A percentile compares a stretch with the other conserved stretches of the same genome.
These are phyloP conservation scores for Harpalus rubripes DNA, from an alignment of 2,888 invertebrate species.

Conservation along the genomic window DNA sequence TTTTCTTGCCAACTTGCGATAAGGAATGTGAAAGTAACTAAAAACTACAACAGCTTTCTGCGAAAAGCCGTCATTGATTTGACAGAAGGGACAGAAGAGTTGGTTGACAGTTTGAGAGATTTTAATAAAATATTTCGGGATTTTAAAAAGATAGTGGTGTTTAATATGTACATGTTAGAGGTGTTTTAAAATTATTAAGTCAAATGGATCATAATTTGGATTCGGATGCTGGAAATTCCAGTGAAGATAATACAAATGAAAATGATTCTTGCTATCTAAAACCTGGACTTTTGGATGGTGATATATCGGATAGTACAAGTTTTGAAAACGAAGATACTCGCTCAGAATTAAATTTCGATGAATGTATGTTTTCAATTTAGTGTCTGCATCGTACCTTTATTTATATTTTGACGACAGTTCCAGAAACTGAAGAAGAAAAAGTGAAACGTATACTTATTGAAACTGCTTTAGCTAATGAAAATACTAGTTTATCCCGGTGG, in stretches of 20 bases:
- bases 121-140: slow-evolving; percentile 37
- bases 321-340: slow-evolving; percentile 75
- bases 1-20: background rate
- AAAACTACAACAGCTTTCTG: background rate
- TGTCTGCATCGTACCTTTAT: slow-evolving; percentile 50
- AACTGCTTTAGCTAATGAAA: slow-evolving; percentile 78
- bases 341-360: slow-evolving; percentile 84
- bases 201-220: slow-evolving; percentile 62
- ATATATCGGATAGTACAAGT: slow-evolving; percentile 61
- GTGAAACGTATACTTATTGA: slow-evolving; percentile 82
- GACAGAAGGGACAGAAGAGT: slow-evolving; percentile 65
- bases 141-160: slow-evolving; percentile 33
- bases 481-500: slow-evolving; percentile 80
- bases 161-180: slow-evolving; percentile 55
- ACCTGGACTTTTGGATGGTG: slow-evolving; percentile 63
- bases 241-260: slow-evolving; percentile 60
- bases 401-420: slow-evolving; percentile 75
- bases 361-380: slow-evolving; percentile 78
- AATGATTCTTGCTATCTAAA: slow-evolving; percentile 51
- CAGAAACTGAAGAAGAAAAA: slow-evolving; percentile 82
- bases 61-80: slow-evolving; percentile 59
- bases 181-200: slow-evolving; percentile 55
- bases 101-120: slow-evolving; percentile 58
- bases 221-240: slow-evolving; percentile 63
- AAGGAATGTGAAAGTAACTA: slow-evolving; percentile 10